Conservation (phyloP, 2,888 invertebrate species). For the Agelastica alni region DNA sequence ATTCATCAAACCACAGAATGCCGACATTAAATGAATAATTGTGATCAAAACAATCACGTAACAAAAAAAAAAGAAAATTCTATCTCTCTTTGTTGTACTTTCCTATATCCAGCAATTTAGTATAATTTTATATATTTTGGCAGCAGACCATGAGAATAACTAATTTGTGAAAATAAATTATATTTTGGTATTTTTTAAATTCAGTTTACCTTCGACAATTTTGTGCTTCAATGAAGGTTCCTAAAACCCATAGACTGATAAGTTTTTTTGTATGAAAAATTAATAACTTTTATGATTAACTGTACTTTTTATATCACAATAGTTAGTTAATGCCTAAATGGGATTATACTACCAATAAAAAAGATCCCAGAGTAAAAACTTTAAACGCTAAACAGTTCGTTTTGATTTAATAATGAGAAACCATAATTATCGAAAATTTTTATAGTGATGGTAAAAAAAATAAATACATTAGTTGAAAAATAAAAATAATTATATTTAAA, state of each 20-base stretch:
- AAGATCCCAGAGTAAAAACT: conserved; percentile 12
- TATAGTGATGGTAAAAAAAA: background rate
- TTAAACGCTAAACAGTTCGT: conserved; percentile 8
- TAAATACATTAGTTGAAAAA: background rate
- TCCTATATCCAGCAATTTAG: too few relatives aligned
- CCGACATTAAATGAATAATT: too few relatives aligned
- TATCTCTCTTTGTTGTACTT: too few relatives aligned
- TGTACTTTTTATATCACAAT: conserved; percentile 40
- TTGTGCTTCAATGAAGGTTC: conserved; percentile 1
- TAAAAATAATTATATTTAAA: background rate
- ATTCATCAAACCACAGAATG: background rate
- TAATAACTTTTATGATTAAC: conserved; percentile 27
- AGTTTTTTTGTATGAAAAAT: conserved; percentile 17
- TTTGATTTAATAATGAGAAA: too few relatives aligned
- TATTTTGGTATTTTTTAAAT: background rate
- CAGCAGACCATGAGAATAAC: too few relatives aligned
- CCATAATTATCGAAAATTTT: too few relatives aligned
- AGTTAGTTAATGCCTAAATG: conserved; percentile 36
- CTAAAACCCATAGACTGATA: conserved; percentile 3
- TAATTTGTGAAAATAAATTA: too few relatives aligned
- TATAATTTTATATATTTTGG: too few relatives aligned
- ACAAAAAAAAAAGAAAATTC: too few relatives aligned
- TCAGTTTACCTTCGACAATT: background rate
- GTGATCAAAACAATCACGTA: too few relatives aligned
- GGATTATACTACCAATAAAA: conserved; percentile 23